These are phyloP conservation scores for Raja brachyura DNA, from an alignment of 2,113 vertebrate species.

Conservation along the genomic window DNA sequence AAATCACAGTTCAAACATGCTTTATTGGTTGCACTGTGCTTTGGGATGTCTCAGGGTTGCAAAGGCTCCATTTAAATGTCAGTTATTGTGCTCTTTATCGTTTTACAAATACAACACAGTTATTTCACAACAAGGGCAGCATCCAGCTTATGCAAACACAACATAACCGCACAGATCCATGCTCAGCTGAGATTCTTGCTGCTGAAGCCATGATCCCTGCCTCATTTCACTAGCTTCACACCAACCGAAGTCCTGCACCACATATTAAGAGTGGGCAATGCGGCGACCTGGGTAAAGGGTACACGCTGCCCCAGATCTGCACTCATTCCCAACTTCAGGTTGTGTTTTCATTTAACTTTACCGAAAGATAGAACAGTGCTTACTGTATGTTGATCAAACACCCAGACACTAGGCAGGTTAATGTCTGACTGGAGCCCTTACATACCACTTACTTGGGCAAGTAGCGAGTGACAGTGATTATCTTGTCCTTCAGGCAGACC, in stretches of 20 bases:
- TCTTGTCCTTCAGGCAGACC: conserved; percentile 91
- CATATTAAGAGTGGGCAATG: no score
- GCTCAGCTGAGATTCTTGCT: neutral
- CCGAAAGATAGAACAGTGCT: no score
- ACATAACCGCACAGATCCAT: neutral
- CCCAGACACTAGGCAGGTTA: neutral
- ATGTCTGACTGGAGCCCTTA: neutral
- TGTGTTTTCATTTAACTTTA: neutral
- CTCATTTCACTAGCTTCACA: neutral
- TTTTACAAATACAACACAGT: neutral
- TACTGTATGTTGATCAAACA: no score
- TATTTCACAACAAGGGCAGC: neutral
- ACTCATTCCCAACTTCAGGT: neutral
- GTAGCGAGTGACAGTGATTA: conserved; percentile 94
- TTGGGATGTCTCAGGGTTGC: neutral
- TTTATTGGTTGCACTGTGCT: neutral
- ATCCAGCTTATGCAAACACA: neutral
- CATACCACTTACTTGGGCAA: conserved; percentile 80
- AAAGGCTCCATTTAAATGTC: neutral
- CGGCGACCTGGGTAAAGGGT: neutral
- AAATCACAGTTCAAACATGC: neutral
- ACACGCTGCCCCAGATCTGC: neutral
- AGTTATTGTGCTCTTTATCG: neutral
- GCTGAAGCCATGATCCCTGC: neutral
- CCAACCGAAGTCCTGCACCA: no score